Evolutionary conservation across 2,888 invertebrate genomes (phyloP), one percentile per base, ranked within the genome.

Genomic region (Fabriciana adippe): DNA sequence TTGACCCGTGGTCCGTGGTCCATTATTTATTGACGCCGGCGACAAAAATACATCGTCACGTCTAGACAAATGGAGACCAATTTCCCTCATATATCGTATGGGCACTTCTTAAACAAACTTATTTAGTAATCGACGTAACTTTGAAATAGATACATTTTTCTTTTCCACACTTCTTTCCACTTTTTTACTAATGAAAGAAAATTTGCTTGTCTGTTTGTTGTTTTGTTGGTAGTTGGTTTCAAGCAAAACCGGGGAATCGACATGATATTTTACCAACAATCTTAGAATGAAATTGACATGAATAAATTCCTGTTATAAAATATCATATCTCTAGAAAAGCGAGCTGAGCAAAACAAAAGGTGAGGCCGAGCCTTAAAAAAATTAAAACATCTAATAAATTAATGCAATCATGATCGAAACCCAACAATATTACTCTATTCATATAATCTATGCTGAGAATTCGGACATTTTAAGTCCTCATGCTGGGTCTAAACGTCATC

Each of bases 21-120:
- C 88, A 88, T 90, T 90, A 89, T 80, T 84, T 90, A 90, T 90
- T 87, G 89, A 90, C 80, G 82, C 75, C 69, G 75, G 72, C 77
- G 84, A 82, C 88, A 89, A 89, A 90, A 89, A 90, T 89, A 90
- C 86, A 81, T 84, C 81, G 83, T 81, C 85, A 73, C 67, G 73
- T 66, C 69, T 66, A 67, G 72, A 71, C 72, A 70, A 66, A 71
- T 71, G 68, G 64, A 68, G 64, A 67, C 55, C 59, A 59, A 67
- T 64, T 57, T 41, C 59, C 68, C 64, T 63, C 65, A 72, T 67
- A 69, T 61, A 61, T 56, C 64, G 26, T 16, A 53, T 16, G 56
- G 6, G 15, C 60, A 66, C 60, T 61, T 66, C 64, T 63, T 56
- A 67, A 60, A 64, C 56, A 66, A 56, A 61, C 55, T 54, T 35